Percentiles rank a stretch among this genome's conserved stretches.
phyloP scores from a whole-genome alignment of 2,888 invertebrate genomes.

The Campopleginae sp. region DNA sequence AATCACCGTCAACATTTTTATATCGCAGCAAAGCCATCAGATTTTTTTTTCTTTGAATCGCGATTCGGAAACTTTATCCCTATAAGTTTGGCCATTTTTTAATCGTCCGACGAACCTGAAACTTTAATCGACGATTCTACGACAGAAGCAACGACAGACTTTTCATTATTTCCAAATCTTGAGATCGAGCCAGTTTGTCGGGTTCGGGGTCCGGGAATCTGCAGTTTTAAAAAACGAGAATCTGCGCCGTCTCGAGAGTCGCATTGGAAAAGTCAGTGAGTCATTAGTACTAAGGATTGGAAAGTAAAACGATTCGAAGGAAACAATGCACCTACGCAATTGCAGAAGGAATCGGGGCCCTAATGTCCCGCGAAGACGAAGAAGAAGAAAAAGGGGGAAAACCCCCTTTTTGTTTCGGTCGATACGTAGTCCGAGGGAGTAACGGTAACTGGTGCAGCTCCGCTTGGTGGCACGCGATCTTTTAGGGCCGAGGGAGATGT shows the following conservation, averaged over 20 bases:
- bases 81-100: neutral
- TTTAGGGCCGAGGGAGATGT: constrained; percentile 80
- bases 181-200: neutral
- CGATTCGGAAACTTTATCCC: neutral
- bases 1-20: constrained; percentile 1
- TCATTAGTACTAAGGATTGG: neutral
- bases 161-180: neutral
- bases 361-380: constrained; percentile 45
- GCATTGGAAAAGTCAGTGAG: neutral
- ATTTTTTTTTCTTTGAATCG: neutral
- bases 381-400: constrained; percentile 50
- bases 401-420: constrained; percentile 71
- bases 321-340: constrained; percentile 54
- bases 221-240: neutral
- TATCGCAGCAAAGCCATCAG: neutral
- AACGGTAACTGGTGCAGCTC: constrained; percentile 79
- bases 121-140: neutral
- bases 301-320: neutral
- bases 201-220: neutral
- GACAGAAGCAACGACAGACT: neutral
- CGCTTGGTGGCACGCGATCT: constrained; percentile 79
- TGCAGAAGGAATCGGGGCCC: constrained; percentile 59
- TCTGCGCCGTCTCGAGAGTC: neutral
- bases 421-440: constrained; percentile 77
- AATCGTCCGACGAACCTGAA: neutral